A percentile compares a stretch with the other conserved stretches of the same genome.
phyloP scores from a whole-genome alignment of 2,888 invertebrate species.

The Acanthosepion esculentum region DNA sequence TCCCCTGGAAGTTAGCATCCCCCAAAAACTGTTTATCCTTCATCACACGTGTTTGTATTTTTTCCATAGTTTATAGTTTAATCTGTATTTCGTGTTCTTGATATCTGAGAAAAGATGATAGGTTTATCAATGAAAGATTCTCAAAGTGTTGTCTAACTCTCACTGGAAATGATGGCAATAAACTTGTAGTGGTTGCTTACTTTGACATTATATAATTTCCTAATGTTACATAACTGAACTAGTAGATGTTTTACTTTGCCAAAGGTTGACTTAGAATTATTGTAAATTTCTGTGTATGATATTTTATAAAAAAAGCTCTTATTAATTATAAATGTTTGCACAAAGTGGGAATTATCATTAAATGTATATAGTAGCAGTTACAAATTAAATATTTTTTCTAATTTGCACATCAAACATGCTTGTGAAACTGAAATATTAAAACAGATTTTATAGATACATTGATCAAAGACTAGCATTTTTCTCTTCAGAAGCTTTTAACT shows the following conservation, averaged over 20 bases:
- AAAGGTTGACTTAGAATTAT: neutral
- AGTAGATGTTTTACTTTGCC: neutral
- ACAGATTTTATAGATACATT: too few relatives aligned
- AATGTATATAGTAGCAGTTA: too few relatives aligned
- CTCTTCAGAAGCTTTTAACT: neutral
- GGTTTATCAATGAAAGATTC: neutral
- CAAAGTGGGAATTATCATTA: neutral
- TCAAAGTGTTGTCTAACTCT: neutral
- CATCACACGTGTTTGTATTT: neutral
- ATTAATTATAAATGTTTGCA: neutral
- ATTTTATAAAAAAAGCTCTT: neutral
- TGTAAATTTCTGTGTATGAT: neutral
- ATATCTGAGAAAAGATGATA: neutral
- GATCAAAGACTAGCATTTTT: too few relatives aligned
- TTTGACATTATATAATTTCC: neutral
- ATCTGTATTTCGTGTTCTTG: neutral
- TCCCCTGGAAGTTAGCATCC: too few relatives aligned
- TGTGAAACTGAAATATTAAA: too few relatives aligned
- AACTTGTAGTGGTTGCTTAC: neutral
- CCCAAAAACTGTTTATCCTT: too few relatives aligned
- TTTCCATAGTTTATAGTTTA: neutral
- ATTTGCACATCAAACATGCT: too few relatives aligned
- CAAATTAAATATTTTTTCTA: too few relatives aligned
- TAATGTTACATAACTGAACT: neutral
- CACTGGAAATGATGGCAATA: neutral